Conservation (phyloP, 2,113 vertebrate genomes). For the Canis aureus region DNA sequence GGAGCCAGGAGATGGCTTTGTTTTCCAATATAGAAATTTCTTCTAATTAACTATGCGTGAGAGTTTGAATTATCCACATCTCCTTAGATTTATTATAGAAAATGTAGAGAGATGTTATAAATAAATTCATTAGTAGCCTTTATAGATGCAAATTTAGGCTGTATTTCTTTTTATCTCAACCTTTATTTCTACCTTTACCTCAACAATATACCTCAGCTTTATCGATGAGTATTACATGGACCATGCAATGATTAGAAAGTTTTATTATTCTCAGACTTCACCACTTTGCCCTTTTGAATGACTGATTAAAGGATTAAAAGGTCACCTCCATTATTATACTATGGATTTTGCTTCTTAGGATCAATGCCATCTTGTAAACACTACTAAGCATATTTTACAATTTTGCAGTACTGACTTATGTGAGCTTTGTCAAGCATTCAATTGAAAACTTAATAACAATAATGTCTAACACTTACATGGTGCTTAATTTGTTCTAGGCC, state of each 20-base stretch:
- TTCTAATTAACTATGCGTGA: conserved; percentile 32
- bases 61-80: conserved; percentile 1
- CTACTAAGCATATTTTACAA: conserved; percentile 54
- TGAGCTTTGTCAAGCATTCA: conserved; percentile 36
- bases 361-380: conserved; percentile 44
- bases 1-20: not conserved
- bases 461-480: not conserved
- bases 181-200: not conserved
- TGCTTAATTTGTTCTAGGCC: conserved; percentile 4
- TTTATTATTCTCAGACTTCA: conserved; percentile 43
- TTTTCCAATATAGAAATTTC: conserved; percentile 39
- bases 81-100: conserved; percentile 45
- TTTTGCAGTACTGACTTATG: conserved; percentile 33
- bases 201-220: not conserved
- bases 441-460: conserved; percentile 47
- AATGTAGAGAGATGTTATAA: conserved; percentile 59
- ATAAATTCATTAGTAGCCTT: conserved; percentile 58
- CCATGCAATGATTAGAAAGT: not conserved
- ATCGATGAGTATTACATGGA: not conserved
- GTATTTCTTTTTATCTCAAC: not conserved
- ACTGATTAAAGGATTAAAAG: conserved; percentile 53
- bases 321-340: conserved; percentile 41
- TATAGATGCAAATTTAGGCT: conserved; percentile 4
- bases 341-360: conserved; percentile 31
- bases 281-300: conserved; percentile 50